Conservation (phyloP, 2,888 invertebrate genomes). For the Ornithoptera priamus region DNA sequence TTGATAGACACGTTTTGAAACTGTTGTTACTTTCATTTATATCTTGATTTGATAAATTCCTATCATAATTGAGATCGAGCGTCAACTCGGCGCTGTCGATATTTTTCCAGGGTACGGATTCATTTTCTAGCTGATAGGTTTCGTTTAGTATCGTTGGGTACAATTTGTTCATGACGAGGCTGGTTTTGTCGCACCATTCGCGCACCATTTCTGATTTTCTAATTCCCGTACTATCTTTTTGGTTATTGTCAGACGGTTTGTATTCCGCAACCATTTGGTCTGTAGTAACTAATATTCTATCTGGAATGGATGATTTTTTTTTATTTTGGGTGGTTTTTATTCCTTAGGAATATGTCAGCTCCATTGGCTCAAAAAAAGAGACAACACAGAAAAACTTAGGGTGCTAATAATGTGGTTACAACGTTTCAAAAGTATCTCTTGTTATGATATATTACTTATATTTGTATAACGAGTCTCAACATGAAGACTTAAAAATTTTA, state of each 20-base stretch:
- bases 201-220: conserved; percentile 68
- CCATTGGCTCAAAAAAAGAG: no score
- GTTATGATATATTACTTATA: background rate
- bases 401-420: no score
- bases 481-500: conserved; percentile 14
- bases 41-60: conserved; percentile 33
- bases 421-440: no score
- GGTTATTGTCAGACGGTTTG: conserved; percentile 56
- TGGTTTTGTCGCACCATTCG: conserved; percentile 70
- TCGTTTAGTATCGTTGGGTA: conserved; percentile 70
- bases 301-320: conserved; percentile 58
- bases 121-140: conserved; percentile 59
- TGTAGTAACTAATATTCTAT: conserved; percentile 82
- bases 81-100: conserved; percentile 49
- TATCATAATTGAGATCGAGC: conserved; percentile 49
- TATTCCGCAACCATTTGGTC: conserved; percentile 82
- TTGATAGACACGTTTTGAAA: conserved; percentile 62
- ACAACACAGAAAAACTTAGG: no score
- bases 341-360: no score
- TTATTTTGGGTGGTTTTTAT: no score
- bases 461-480: background rate
- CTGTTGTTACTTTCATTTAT: conserved; percentile 48
- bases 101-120: conserved; percentile 51
- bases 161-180: conserved; percentile 63
- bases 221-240: conserved; percentile 43